Evolutionary conservation across 1,140 invertebrate species (phyloP), one percentile per base, ranked within the genome.

Genomic region (Arion vulgaris): DNA sequence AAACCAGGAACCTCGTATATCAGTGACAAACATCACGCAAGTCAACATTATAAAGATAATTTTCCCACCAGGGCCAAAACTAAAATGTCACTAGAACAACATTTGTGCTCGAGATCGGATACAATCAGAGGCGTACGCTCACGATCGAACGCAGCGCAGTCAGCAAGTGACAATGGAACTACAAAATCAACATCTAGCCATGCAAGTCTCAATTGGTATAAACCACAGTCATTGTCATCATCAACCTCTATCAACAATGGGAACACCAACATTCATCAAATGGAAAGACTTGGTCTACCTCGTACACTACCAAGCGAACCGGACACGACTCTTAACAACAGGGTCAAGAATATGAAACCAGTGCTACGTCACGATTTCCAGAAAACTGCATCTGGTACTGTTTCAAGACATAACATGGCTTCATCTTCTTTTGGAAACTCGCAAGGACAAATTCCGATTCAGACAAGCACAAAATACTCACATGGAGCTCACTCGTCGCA

Each of bases 191-290:
- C 36, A 1, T 72, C 71, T 11, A 72, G 71, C 36, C 71, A 57
- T 13, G 71, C 71, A n/a, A 72, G 71, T n/a, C 28, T 72, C 11
- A 72, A 72, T 38, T 72, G 71, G 71, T 72, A 72, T 32, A 72
- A 72, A 32, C 71, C 71, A 9, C 71, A 72, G 38, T 72, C 71
- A 1, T 32, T 72, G 36, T 19, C 71, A 2, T 72, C 71, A n/a
- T 72, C 71, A 5, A 72, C 71, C 9, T 72, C 71, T 7, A 38
- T 72, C 2, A 39, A n/a, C 71, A 72, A 72, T 38, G 28, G 41
- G 7, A 26, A 72, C 1, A 41, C 71, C 11, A 1, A 36, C 19
- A 13, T 38, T 23, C 71, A 23, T 41, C 17, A 39, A 19, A 36
- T 11, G 11, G 62, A 32, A 66, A 28, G 2, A 66, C 11, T 17